These are phyloP conservation scores for Garrulus glandarius DNA, from an alignment of 2,797 vertebrate species.

Conservation along the genomic window DNA sequence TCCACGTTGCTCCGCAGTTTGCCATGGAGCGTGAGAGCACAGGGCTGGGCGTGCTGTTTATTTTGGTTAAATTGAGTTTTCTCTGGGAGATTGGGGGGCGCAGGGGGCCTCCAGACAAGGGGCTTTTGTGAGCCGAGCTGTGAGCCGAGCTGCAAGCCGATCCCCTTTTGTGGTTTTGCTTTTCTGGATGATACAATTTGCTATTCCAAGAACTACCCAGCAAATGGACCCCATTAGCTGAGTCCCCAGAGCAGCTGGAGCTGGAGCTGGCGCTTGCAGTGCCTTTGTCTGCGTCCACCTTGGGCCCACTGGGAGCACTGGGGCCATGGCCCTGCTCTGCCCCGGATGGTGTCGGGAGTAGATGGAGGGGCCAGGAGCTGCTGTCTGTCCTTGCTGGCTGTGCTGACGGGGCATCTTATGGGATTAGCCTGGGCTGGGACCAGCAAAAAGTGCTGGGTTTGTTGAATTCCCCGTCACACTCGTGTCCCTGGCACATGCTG, in stretches of 20 bases:
- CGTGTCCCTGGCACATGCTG: background rate
- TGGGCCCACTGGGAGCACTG: background rate
- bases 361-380: background rate
- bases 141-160: background rate
- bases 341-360: background rate
- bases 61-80: constrained; percentile 23
- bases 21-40: background rate
- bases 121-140: constrained; percentile 42
- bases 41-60: background rate
- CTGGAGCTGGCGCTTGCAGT: background rate
- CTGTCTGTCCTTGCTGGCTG: background rate
- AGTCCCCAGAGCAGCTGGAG: background rate
- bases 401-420: background rate
- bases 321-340: background rate
- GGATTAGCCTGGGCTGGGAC: background rate
- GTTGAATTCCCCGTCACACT: background rate
- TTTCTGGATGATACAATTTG: constrained; percentile 66
- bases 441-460: background rate
- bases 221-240: constrained; percentile 9
- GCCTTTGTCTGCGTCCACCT: constrained; percentile 12
- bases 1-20: accelerated
- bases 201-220: constrained; percentile 59
- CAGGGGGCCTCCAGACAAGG: constrained; percentile 38
- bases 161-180: constrained; percentile 59
- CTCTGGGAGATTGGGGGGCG: background rate